Evolutionary conservation across 2,113 vertebrate species (phyloP), one percentile per base, ranked within the genome.

Genomic region (Neomonachus schauinslandi): DNA sequence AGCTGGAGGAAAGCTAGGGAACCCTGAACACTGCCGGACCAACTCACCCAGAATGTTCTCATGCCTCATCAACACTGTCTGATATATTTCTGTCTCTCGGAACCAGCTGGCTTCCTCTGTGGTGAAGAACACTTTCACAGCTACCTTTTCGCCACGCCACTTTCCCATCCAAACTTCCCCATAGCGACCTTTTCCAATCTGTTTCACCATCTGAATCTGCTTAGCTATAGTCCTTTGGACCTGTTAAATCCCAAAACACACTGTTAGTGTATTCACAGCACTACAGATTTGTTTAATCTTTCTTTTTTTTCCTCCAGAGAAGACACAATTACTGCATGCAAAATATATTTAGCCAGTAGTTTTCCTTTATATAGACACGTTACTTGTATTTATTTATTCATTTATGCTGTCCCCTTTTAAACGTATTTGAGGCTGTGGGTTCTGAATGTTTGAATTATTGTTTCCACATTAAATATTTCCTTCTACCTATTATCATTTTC

Each of bases 31-130:
- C 6, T 7, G 2, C 77, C 13, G 21, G 28, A 18, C 22, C 88
- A 19, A 94, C 91, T 99, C 98, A 99, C 99, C 99, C 15, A 99
- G 98, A 94, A 99, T 99, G 98, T 99, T 99, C 98, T 99, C 99
- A 67, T 99, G 99, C 98, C 99, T 99, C 99, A 99, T 99, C 89
- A 99, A 98, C 95, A 99, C 99, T 1, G 99, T 99, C 99, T 99
- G 99, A 98, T 99, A 99, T 97, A 99, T 99, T 98, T 99, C 99
- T 5, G 99, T 99, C 98, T 99, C 99, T 97, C 99, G 99, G 99
- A 99, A 99, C 99, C 99, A 99, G 98, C 99, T 99, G 98, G 99
- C 99, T 98, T 99, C 99, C 96, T 99, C 99, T 0, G 99, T 99
- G 96, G 99, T 99, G 98, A 99, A 99, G 97, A 99, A 99, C 4